These are phyloP conservation scores for Megathymus violae DNA, from an alignment of 1,140 invertebrate species.

Conservation along the genomic window DNA sequence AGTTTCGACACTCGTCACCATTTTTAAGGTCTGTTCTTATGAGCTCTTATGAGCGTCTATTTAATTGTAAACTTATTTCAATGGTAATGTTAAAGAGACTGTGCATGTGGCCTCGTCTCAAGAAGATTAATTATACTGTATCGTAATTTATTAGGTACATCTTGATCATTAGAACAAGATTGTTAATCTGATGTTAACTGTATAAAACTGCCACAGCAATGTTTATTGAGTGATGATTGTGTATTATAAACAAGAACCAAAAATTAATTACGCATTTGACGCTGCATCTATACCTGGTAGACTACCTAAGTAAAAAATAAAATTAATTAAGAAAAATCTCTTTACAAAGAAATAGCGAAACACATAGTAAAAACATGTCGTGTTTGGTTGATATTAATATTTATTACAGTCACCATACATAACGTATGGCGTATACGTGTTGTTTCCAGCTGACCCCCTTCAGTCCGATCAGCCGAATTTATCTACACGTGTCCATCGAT, in stretches of 20 bases:
- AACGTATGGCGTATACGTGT: neutral
- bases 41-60: constrained; percentile 6
- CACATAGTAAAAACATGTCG: no score
- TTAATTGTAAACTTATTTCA: constrained; percentile 5
- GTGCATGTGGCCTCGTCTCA: constrained; percentile 1
- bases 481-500: constrained; percentile 45
- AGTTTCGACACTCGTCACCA: constrained; percentile 61
- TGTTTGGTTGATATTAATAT: no score
- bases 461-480: constrained; percentile 17
- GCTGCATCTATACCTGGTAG: no score
- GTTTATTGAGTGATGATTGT: no score
- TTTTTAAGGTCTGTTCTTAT: constrained; percentile 42
- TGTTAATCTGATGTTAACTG: neutral
- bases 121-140: constrained; percentile 19
- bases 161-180: constrained; percentile 8
- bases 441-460: constrained; percentile 22
- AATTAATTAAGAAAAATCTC: no score
- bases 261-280: no score
- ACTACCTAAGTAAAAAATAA: no score
- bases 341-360: no score
- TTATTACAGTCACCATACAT: no score
- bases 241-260: no score
- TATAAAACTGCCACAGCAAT: no score
- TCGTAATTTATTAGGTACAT: constrained; percentile 14
- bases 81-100: neutral